phyloP scores from a whole-genome alignment of 2,113 vertebrate genomes.

The Strix uralensis region DNA sequence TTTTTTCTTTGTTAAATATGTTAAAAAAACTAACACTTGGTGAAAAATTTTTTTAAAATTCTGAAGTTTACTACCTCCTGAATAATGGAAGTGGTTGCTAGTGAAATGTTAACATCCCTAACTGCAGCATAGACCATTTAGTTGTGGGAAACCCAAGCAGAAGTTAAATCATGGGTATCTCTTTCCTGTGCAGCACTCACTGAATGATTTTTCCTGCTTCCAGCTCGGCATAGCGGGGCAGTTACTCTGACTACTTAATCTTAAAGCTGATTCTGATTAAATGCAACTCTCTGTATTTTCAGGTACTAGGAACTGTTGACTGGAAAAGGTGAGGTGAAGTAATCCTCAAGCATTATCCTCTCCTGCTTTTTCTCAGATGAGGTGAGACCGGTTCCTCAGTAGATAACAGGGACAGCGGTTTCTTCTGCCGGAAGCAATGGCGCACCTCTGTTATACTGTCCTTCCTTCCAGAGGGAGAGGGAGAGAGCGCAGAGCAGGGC shows the following conservation, averaged over 20 bases:
- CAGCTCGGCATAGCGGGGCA: not conserved
- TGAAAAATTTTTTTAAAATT: not conserved
- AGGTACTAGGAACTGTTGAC: constrained; percentile 16
- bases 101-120: not conserved
- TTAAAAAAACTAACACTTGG: not conserved
- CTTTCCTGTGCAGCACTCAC: not conserved
- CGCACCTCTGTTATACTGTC: not conserved
- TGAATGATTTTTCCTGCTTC: not conserved
- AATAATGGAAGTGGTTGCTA: not conserved
- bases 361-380: constrained; percentile 43
- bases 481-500: not conserved
- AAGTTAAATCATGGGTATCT: not conserved
- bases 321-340: not conserved
- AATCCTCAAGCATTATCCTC: not conserved
- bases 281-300: not conserved
- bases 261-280: not conserved
- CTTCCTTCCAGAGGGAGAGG: not conserved
- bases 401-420: constrained; percentile 36
- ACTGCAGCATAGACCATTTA: not conserved
- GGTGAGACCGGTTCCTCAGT: constrained; percentile 45
- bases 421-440: constrained; percentile 10
- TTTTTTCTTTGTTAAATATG: not conserved
- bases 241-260: not conserved
- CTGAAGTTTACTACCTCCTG: not conserved
- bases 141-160: not conserved